Evolutionary conservation across 2,113 vertebrate genomes (phyloP), one percentile per base, ranked within the genome.

Genomic region (Emydocephalus ijimae): DNA sequence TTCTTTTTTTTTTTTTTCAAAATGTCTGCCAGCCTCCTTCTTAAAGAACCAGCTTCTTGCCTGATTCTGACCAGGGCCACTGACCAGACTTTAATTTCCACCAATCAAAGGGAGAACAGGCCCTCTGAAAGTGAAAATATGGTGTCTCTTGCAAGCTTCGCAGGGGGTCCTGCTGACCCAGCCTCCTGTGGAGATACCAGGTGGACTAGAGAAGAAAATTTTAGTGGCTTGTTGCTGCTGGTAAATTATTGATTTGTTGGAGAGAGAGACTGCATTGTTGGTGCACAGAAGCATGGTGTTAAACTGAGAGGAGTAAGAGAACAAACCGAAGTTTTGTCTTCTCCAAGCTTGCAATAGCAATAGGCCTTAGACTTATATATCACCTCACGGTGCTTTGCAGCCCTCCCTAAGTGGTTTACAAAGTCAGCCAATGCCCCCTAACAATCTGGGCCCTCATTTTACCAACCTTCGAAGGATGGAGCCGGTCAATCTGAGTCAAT

Each of bases 81-180:
- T 15, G 14, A 87, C 92, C 96, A 95, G 93, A 57, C 64, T 96
- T 95, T 93, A 94, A 95, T 91, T 52, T 95, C 57, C 50, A 92
- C 89, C 87, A 10, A 12, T 90, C 95, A 93, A 88, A 90, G 52
- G 89, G 90, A 69, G 39, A 89, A 92, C 57, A 81, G 43, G 74
- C 89, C 5, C 92, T 90, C n/a, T 93, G 87, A 95, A 95, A 89
- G 95, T 45, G 48, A 87, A 94, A 54, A 94, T 86, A 50, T 0
- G 26, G 85, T 87, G 5, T 26, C 94, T 93, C 57, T 85, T 91
- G 34, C 88, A 48, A 21, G 50, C 2, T 21, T 39, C 15, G 29
- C n/a, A n/a, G 29, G 45, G 86, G 90, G 69, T 86, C 88, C 88
- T 52, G 90, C 52, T 21, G 54, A 56, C 20, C 34, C 86, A 69